Percentiles rank a stretch among this genome's conserved stretches.
Evolutionary conservation across 2,797 vertebrate genomes (phyloP).

Genomic region (Crocodylus rhombifer): DNA sequence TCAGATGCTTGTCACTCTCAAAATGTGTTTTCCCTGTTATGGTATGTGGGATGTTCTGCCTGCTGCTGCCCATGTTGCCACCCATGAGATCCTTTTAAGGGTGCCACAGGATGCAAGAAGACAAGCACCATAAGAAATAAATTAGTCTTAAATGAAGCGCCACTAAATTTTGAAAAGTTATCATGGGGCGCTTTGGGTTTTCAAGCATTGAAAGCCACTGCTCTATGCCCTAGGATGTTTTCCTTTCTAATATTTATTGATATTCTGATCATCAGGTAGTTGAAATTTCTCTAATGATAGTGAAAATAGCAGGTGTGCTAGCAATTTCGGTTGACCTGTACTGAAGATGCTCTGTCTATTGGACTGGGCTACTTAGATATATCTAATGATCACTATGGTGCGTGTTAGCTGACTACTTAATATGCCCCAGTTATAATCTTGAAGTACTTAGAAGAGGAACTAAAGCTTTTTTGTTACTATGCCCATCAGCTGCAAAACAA

Average conservation of each 20-base stretch:
- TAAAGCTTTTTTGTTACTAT: constrained; percentile 24
- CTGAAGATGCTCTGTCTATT: background rate
- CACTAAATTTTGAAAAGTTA: too few relatives aligned
- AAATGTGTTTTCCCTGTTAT: background rate
- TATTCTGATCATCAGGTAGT: background rate
- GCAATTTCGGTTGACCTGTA: background rate
- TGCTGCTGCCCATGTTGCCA: too few relatives aligned
- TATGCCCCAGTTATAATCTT: constrained; percentile 14
- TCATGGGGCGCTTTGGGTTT: too few relatives aligned
- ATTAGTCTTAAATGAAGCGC: too few relatives aligned
- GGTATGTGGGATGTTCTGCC: too few relatives aligned
- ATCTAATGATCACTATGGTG: background rate
- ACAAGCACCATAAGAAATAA: too few relatives aligned
- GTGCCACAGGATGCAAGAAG: too few relatives aligned
- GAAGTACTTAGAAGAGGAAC: constrained; percentile 17
- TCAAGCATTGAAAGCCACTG: too few relatives aligned
- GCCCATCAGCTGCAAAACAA: background rate
- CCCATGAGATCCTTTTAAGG: too few relatives aligned
- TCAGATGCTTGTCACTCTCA: background rate
- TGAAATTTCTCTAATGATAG: background rate
- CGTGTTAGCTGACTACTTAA: constrained; percentile 26
- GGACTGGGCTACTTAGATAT: background rate
- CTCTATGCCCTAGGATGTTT: too few relatives aligned
- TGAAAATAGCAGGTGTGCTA: background rate
- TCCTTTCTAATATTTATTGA: background rate